A percentile compares a stretch with the other conserved stretches of the same genome.
Evolutionary conservation across 2,113 vertebrate species (phyloP).

Genomic region (Aspidoscelis tigris): DNA sequence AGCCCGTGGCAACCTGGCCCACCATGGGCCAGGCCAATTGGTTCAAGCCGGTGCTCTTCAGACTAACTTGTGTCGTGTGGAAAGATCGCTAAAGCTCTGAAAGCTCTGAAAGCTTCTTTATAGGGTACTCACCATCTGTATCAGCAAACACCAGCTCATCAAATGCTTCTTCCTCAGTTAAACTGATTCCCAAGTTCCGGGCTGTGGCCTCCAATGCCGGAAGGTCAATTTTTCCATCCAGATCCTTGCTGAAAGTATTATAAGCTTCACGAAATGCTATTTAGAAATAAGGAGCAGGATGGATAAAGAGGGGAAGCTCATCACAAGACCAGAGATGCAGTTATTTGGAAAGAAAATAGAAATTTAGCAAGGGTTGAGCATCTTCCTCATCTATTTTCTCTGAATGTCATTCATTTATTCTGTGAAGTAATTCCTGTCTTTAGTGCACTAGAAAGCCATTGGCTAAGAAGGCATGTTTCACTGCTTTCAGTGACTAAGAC

Average conservation of each 20-base stretch:
- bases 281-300: not conserved
- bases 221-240: constrained; percentile 54
- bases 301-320: not conserved
- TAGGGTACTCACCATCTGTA: constrained; percentile 51
- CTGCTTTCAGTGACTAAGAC: not conserved
- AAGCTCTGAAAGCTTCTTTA: not conserved
- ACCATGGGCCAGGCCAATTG: too few relatives aligned
- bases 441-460: not conserved
- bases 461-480: not conserved
- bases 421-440: not conserved
- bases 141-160: constrained; percentile 63
- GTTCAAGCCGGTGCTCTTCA: too few relatives aligned
- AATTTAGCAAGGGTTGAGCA: not conserved
- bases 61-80: too few relatives aligned
- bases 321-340: not conserved
- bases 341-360: not conserved
- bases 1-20: too few relatives aligned
- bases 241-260: constrained; percentile 62
- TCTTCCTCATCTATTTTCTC: not conserved
- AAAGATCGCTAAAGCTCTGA: too few relatives aligned
- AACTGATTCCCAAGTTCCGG: constrained; percentile 55
- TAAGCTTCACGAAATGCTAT: constrained; percentile 68
- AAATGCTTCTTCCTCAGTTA: constrained; percentile 45
- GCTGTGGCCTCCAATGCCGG: constrained; percentile 53
- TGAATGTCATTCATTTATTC: not conserved